A percentile compares a stretch with the other conserved stretches of the same genome.
Evolutionary conservation across 2,888 invertebrate species (phyloP).

Genomic region (Sisyra terminalis): DNA sequence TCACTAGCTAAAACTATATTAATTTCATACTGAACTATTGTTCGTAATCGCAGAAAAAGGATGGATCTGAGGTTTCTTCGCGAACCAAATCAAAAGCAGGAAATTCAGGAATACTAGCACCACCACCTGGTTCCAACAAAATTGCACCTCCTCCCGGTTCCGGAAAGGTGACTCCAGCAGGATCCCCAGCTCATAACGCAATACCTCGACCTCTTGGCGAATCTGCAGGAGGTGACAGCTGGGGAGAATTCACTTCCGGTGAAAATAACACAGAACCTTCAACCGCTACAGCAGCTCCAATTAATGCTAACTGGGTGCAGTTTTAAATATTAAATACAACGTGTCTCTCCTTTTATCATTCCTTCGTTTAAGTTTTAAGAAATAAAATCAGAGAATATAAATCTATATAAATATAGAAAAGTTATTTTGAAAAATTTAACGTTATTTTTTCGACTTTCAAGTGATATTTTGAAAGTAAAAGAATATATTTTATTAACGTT

Average conservation of each 20-base stretch:
- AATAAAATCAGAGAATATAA: no score
- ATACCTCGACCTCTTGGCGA: conserved; percentile 22
- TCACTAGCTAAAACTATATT: not conserved
- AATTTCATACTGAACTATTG: conserved; percentile 6
- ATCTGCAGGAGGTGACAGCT: conserved; percentile 19
- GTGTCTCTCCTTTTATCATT: not conserved
- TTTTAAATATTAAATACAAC: conserved; percentile 2
- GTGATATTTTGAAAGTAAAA: not conserved
- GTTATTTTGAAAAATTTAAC: conserved; percentile 2
- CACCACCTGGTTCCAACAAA: conserved; percentile 64
- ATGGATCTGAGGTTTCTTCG: conserved; percentile 60
- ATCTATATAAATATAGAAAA: not conserved
- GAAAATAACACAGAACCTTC: conserved; percentile 17
- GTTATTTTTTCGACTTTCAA: not conserved
- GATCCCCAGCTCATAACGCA: conserved; percentile 40
- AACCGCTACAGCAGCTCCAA: not conserved
- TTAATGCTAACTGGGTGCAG: conserved; percentile 6
- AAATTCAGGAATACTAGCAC: conserved; percentile 53
- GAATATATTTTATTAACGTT: not conserved
- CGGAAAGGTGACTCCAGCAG: conserved; percentile 50
- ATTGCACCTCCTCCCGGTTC: conserved; percentile 63
- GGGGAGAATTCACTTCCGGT: conserved; percentile 69
- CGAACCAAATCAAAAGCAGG: conserved; percentile 40
- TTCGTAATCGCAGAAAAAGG: conserved; percentile 54
- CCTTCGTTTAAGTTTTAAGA: no score